These are phyloP conservation scores for Hirtodrosophila alboralis DNA, from an alignment of 2,888 invertebrate species.

Conservation along the genomic window DNA sequence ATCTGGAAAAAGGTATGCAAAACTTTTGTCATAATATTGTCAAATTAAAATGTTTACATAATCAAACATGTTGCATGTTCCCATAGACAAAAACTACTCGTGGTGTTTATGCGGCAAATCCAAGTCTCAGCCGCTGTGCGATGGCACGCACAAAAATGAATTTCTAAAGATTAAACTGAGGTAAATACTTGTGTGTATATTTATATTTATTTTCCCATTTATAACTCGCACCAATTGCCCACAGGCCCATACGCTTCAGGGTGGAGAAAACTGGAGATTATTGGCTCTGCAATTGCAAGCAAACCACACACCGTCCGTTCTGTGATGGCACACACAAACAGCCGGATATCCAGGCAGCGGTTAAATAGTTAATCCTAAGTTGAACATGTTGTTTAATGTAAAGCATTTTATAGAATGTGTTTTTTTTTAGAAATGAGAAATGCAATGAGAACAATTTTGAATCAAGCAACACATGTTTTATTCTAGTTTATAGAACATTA, in stretches of 20 bases:
- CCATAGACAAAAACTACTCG: conserved; percentile 88
- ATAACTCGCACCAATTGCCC: not conserved
- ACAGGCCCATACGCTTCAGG: conserved; percentile 91
- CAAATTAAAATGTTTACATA: conserved; percentile 49
- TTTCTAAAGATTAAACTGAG: conserved; percentile 90
- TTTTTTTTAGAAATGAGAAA: conserved; percentile 49
- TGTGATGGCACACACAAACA: conserved; percentile 97
- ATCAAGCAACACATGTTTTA: conserved; percentile 72
- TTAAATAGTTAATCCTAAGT: conserved; percentile 70
- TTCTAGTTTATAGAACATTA: conserved; percentile 59
- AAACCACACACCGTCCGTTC: conserved; percentile 95
- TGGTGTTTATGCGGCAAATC: conserved; percentile 99
- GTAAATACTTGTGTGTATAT: conserved; percentile 82
- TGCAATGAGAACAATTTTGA: conserved; percentile 43
- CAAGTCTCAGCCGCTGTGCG: conserved; percentile 96
- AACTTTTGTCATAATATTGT: not conserved
- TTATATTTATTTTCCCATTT: not conserved
- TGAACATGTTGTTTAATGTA: conserved; percentile 19
- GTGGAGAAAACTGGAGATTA: conserved; percentile 95
- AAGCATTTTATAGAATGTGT: conserved; percentile 39
- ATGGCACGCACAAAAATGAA: conserved; percentile 93
- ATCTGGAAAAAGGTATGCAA: conserved; percentile 87
- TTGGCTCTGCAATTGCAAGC: conserved; percentile 99
- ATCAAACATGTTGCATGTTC: conserved; percentile 37
- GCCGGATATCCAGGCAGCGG: conserved; percentile 87